A percentile compares a stretch with the other conserved stretches of the same genome.
These are phyloP conservation scores for Darevskia nairensis DNA, from an alignment of 2,797 vertebrate genomes.

Conservation along the genomic window DNA sequence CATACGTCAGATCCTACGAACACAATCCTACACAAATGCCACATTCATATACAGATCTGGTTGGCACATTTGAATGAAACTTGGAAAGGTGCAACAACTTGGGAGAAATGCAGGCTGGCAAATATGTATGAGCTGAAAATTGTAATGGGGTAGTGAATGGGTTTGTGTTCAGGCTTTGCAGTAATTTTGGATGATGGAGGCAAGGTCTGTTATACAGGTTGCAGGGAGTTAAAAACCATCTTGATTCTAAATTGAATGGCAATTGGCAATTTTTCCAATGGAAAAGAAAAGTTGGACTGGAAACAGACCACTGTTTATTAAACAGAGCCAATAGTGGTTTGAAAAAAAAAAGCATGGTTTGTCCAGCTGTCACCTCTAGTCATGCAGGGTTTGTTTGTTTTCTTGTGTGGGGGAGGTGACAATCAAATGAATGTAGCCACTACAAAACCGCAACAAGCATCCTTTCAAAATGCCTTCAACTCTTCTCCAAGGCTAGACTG, in stretches of 20 bases:
- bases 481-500: too few relatives aligned
- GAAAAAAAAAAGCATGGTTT: neutral
- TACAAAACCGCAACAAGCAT: too few relatives aligned
- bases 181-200: neutral
- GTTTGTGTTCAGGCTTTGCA: constrained; percentile 6
- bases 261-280: neutral
- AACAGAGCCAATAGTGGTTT: neutral
- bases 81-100: constrained; percentile 2
- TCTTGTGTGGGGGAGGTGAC: too few relatives aligned
- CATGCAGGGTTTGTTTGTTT: too few relatives aligned
- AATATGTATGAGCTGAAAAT: constrained; percentile 24
- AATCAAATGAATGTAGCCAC: neutral
- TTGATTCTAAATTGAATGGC: neutral
- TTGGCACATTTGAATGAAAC: constrained; percentile 20
- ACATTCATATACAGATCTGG: constrained; percentile 29
- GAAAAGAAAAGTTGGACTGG: neutral
- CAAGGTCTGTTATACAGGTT: neutral
- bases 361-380: too few relatives aligned
- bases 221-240: neutral
- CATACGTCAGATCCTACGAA: constrained; percentile 8
- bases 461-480: too few relatives aligned
- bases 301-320: neutral
- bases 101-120: constrained; percentile 1
- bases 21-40: constrained; percentile 34
- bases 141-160: neutral